phyloP scores from a whole-genome alignment of 2,888 invertebrate genomes.

The Hypomecis atomaria region DNA sequence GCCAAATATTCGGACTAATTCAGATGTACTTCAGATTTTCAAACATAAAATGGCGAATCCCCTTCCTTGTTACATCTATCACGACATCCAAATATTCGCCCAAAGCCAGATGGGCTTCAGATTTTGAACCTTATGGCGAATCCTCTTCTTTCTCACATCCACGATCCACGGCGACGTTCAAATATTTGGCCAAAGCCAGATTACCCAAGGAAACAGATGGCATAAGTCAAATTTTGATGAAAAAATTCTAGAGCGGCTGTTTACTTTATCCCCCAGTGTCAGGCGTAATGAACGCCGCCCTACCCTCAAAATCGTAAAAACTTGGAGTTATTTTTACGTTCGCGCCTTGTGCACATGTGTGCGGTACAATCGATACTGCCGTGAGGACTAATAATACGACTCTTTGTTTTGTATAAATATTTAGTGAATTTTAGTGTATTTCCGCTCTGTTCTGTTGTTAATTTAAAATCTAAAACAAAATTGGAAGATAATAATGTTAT shows the following conservation, averaged over 20 bases:
- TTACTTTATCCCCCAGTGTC: slow-evolving; percentile 58
- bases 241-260: slow-evolving; percentile 64
- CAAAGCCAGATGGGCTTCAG: too few relatives aligned
- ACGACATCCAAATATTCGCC: too few relatives aligned
- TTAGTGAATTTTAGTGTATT: too few relatives aligned
- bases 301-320: slow-evolving; percentile 45
- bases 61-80: too few relatives aligned
- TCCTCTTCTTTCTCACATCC: too few relatives aligned
- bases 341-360: slow-evolving; percentile 31
- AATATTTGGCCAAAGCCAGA: slow-evolving; percentile 71
- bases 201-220: slow-evolving; percentile 71
- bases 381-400: slow-evolving; percentile 3
- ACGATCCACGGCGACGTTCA: slow-evolving; percentile 47
- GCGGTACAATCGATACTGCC: neutral
- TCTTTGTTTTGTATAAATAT: too few relatives aligned
- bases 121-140: too few relatives aligned
- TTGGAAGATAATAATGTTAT: too few relatives aligned
- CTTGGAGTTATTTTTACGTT: slow-evolving; percentile 41
- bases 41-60: too few relatives aligned
- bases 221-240: slow-evolving; percentile 75
- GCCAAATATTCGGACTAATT: slow-evolving; percentile 76
- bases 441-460: too few relatives aligned
- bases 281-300: slow-evolving; percentile 60
- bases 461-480: too few relatives aligned
- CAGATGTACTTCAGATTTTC: too few relatives aligned